Conservation (phyloP, 2,888 invertebrate species). For the Allacma fusca region DNA sequence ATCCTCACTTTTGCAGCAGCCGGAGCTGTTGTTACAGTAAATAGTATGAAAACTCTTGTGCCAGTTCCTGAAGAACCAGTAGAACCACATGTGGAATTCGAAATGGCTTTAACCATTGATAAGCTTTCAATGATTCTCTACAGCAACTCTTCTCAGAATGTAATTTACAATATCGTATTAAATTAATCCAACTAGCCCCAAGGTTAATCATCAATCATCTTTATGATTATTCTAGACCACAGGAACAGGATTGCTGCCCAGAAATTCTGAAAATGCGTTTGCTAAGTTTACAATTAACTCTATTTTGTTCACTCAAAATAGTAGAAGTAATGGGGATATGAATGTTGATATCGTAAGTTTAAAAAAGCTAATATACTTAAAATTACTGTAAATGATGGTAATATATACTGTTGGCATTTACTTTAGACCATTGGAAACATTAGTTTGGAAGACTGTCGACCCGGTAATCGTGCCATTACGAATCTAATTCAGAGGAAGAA, state of each 20-base stretch:
- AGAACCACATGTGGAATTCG: not conserved
- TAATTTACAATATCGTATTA: constrained; percentile 26
- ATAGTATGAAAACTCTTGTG: constrained; percentile 24
- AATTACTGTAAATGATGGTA: not conserved
- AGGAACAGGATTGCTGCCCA: constrained; percentile 29
- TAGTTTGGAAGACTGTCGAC: constrained; percentile 54
- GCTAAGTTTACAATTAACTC: constrained; percentile 56
- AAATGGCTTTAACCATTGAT: constrained; percentile 45
- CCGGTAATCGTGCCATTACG: constrained; percentile 52
- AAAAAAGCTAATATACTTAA: not conserved
- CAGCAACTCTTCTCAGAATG: constrained; percentile 49
- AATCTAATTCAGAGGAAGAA: constrained; percentile 56
- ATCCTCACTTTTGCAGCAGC: not conserved
- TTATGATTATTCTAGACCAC: not conserved
- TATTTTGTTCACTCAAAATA: constrained; percentile 48
- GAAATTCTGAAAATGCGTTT: constrained; percentile 53
- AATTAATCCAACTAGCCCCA: no score
- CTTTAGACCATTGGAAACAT: constrained; percentile 53
- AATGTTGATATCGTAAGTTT: constrained; percentile 44
- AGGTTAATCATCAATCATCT: no score
- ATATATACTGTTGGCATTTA: not conserved
- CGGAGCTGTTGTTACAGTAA: not conserved
- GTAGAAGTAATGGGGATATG: constrained; percentile 53
- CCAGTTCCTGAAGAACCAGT: not conserved
- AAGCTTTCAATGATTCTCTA: constrained; percentile 57